Conservation (phyloP, 2,888 invertebrate species). For the Athrips mouffetella region DNA sequence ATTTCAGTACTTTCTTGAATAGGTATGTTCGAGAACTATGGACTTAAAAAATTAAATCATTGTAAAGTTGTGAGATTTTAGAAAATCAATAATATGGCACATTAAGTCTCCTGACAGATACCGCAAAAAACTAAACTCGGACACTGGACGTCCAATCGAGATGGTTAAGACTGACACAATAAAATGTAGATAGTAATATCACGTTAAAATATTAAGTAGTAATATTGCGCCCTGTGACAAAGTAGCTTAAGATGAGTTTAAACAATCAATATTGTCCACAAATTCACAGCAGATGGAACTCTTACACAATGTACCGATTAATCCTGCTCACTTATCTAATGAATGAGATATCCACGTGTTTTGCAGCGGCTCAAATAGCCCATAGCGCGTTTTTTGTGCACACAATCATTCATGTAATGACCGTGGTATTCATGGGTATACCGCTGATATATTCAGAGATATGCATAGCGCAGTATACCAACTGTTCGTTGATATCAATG, state of each 20-base stretch:
- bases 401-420: conserved; percentile 36
- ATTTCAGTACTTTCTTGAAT: no score
- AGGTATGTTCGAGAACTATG: no score
- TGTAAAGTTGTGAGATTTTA: no score
- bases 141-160: neutral
- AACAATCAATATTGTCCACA: neutral
- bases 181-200: neutral
- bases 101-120: no score
- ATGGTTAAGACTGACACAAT: neutral
- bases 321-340: conserved; percentile 62
- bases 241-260: neutral
- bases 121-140: no score
- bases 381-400: conserved; percentile 52
- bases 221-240: no score
- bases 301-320: conserved; percentile 49
- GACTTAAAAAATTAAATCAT: no score
- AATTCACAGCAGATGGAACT: conserved; percentile 44
- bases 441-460: conserved; percentile 66
- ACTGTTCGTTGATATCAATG: conserved; percentile 25
- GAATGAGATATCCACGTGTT: conserved; percentile 51
- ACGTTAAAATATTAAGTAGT: no score
- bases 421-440: conserved; percentile 55
- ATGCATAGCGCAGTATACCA: conserved; percentile 57
- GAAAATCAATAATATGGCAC: no score
- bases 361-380: conserved; percentile 46